Evolutionary conservation across 2,888 invertebrate species (phyloP).

Genomic region (Gandaritis pyraliata): DNA sequence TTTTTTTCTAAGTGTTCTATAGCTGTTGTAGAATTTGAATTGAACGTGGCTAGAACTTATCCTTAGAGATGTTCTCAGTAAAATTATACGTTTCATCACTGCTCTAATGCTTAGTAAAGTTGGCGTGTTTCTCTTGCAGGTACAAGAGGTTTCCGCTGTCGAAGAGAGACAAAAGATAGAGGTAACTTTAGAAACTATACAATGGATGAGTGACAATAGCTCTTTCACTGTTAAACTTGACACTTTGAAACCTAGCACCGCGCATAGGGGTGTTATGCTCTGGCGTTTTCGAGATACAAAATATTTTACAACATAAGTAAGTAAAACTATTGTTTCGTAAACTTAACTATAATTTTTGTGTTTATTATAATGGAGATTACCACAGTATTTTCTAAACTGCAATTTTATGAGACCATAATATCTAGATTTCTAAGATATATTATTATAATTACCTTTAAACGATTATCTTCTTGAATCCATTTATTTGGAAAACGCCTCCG

Average conservation of each 20-base stretch:
- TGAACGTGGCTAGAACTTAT: too few species aligned
- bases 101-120: not conserved
- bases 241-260: conserved; percentile 16
- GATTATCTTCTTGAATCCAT: too few species aligned
- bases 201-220: conserved; percentile 23
- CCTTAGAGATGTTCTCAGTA: too few species aligned
- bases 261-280: not conserved
- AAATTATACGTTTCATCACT: too few species aligned
- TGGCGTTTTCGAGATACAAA: not conserved
- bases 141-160: conserved; percentile 22
- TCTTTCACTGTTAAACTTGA: conserved; percentile 18
- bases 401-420: too few species aligned
- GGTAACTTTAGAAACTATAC: conserved; percentile 29
- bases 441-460: too few species aligned
- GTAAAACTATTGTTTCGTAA: not conserved
- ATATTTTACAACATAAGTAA: not conserved
- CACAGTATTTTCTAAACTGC: not conserved
- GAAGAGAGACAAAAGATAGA: conserved; percentile 24
- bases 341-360: too few species aligned
- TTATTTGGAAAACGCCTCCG: too few species aligned
- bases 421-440: too few species aligned
- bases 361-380: too few species aligned
- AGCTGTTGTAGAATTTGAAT: too few species aligned
- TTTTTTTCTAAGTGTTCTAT: too few species aligned
- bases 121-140: conserved; percentile 10